phyloP scores from a whole-genome alignment of 2,888 invertebrate species.

The Macrophya alboannulata region DNA sequence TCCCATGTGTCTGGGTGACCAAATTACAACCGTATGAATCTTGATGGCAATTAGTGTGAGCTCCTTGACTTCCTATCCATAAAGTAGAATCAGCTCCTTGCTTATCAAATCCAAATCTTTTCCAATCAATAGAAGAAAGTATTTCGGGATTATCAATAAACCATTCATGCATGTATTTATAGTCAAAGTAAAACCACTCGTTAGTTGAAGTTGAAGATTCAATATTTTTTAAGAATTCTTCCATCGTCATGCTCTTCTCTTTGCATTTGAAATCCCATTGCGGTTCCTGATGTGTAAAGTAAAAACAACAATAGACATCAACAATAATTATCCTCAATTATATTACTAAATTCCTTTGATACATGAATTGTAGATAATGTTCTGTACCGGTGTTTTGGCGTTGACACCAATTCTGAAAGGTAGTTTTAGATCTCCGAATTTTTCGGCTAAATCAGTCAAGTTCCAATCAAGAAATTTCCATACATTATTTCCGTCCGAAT shows the following conservation, averaged over 20 bases:
- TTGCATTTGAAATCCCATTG: constrained; percentile 91
- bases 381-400: constrained; percentile 74
- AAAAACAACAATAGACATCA: constrained; percentile 28
- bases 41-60: constrained; percentile 96
- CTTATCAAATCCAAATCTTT: constrained; percentile 88
- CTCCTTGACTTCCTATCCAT: constrained; percentile 94
- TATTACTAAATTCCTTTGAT: neutral
- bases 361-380: constrained; percentile 21
- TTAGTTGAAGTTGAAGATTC: constrained; percentile 74
- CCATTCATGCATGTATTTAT: constrained; percentile 90
- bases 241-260: constrained; percentile 83
- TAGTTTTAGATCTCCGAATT: constrained; percentile 82
- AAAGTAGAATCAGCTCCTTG: constrained; percentile 88
- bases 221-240: constrained; percentile 82
- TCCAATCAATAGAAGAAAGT: constrained; percentile 84
- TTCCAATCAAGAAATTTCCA: constrained; percentile 85
- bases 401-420: constrained; percentile 82
- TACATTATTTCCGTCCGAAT: constrained; percentile 72
- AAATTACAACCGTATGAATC: constrained; percentile 98
- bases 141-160: constrained; percentile 83
- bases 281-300: constrained; percentile 80
- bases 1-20: constrained; percentile 93
- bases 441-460: constrained; percentile 83
- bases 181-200: constrained; percentile 92
- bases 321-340: constrained; percentile 8